Conservation (phyloP, 2,888 invertebrate species). For the Oxystoma pomonae region DNA sequence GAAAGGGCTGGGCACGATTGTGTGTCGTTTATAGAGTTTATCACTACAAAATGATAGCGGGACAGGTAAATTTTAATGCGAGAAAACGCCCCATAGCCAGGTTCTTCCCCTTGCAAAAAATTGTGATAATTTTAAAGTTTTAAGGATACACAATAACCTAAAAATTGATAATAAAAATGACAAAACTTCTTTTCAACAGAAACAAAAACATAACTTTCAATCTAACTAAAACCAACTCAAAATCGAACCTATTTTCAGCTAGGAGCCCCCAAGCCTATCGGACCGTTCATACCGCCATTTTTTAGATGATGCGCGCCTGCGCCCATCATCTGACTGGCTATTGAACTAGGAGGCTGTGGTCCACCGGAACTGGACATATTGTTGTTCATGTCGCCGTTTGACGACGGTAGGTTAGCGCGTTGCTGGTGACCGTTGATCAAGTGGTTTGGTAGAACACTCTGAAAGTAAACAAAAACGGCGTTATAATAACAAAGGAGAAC, state of each 20-base stretch:
- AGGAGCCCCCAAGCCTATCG: slow-evolving; percentile 57
- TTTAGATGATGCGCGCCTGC: slow-evolving; percentile 49
- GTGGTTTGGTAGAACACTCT: slow-evolving; percentile 44
- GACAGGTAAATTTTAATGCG: too few relatives aligned
- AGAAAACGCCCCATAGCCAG: too few relatives aligned
- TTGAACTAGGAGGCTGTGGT: slow-evolving; percentile 39
- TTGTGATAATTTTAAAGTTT: too few relatives aligned
- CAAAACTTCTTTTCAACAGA: background rate
- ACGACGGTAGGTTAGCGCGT: slow-evolving; percentile 41
- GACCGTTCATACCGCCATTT: slow-evolving; percentile 45
- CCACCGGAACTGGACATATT: slow-evolving; percentile 58
- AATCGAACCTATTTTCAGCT: slow-evolving; percentile 53
- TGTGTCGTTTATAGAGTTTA: too few relatives aligned
- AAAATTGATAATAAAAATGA: background rate
- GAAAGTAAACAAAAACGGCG: too few relatives aligned
- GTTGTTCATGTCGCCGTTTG: slow-evolving; percentile 63
- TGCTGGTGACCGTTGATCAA: slow-evolving; percentile 53
- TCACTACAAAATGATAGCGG: too few relatives aligned
- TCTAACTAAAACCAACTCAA: background rate
- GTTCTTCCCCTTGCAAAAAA: too few relatives aligned
- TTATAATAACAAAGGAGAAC: too few relatives aligned
- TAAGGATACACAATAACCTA: too few relatives aligned
- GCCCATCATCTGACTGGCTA: slow-evolving; percentile 52
- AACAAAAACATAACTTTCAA: slow-evolving; percentile 12
- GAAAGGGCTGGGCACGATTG: too few relatives aligned